A percentile compares a stretch with the other conserved stretches of the same genome.
Conservation (phyloP, 30 jellyfish, hydroid and myxozoan species). For the Sanderia malayensis region DNA sequence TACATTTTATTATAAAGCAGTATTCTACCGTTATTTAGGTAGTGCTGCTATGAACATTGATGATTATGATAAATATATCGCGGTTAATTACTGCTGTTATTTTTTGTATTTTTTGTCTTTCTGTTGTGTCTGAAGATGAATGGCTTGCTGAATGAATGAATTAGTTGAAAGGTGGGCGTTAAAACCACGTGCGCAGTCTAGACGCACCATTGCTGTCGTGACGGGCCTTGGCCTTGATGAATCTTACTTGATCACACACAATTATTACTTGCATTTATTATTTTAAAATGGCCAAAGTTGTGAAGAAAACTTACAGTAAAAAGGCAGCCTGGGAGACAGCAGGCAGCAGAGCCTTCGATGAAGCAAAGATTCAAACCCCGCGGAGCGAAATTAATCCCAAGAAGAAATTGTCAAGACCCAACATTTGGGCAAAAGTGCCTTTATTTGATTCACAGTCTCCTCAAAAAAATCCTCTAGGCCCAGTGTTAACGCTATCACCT, state of each 20-base stretch:
- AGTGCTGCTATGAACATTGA: no score
- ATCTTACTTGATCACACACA: background rate
- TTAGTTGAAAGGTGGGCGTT: no score
- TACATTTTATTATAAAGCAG: no score
- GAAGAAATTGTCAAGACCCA: conserved; percentile 54
- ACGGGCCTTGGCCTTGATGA: conserved; percentile 2
- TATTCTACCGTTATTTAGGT: no score
- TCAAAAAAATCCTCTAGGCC: conserved; percentile 6
- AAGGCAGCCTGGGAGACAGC: conserved; percentile 39
- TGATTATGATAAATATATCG: no score
- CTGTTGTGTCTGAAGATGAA: no score
- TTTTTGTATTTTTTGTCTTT: no score
- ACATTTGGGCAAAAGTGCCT: conserved; percentile 59
- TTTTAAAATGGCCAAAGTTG: conserved; percentile 27
- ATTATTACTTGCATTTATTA: no score
- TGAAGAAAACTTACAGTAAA: conserved; percentile 53
- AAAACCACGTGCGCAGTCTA: background rate
- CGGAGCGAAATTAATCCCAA: background rate
- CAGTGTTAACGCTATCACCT: background rate
- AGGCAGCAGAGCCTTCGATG: conserved; percentile 46
- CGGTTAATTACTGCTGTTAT: no score
- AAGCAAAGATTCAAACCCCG: conserved; percentile 29
- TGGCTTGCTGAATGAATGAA: no score
- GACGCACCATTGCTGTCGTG: background rate
- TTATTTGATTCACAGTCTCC: conserved; percentile 41